These are phyloP conservation scores for Cyprinella venusta DNA, from an alignment of 2,797 vertebrate genomes.

Conservation along the genomic window DNA sequence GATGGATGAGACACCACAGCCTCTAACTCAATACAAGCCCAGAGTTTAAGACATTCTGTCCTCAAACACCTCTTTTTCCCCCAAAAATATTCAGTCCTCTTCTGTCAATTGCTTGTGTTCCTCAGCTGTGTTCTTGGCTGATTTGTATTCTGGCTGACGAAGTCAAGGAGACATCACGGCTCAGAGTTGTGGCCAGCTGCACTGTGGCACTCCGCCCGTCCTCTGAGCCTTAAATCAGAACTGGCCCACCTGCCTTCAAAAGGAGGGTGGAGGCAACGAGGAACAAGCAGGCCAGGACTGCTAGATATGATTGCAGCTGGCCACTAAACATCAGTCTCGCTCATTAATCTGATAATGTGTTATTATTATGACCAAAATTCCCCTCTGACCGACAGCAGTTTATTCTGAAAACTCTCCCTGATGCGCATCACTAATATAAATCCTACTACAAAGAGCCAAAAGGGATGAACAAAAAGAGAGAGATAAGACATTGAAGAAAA, in stretches of 20 bases:
- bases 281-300: neutral
- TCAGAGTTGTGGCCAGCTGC: slow-evolving; percentile 43
- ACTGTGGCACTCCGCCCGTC: slow-evolving; percentile 18
- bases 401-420: slow-evolving; percentile 45
- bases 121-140: slow-evolving; percentile 42
- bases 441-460: slow-evolving; percentile 52
- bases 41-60: slow-evolving; percentile 15
- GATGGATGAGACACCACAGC: slow-evolving; percentile 34
- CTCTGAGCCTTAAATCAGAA: slow-evolving; percentile 50
- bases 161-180: slow-evolving; percentile 19
- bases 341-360: slow-evolving; percentile 61
- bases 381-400: slow-evolving; percentile 31
- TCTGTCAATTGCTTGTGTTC: slow-evolving; percentile 44
- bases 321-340: slow-evolving; percentile 43
- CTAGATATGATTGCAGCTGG: slow-evolving; percentile 25
- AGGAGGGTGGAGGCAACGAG: slow-evolving; percentile 11
- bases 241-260: slow-evolving; percentile 27
- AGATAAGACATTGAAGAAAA: slow-evolving; percentile 27
- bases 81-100: slow-evolving; percentile 29
- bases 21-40: slow-evolving; percentile 30
- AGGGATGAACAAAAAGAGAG: slow-evolving; percentile 28
- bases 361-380: slow-evolving; percentile 58
- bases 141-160: slow-evolving; percentile 36
- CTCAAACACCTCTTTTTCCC: slow-evolving; percentile 11
- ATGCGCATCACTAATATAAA: slow-evolving; percentile 54